These are phyloP conservation scores for Dasypogon diadema DNA, from an alignment of 2,888 invertebrate species.

Conservation along the genomic window DNA sequence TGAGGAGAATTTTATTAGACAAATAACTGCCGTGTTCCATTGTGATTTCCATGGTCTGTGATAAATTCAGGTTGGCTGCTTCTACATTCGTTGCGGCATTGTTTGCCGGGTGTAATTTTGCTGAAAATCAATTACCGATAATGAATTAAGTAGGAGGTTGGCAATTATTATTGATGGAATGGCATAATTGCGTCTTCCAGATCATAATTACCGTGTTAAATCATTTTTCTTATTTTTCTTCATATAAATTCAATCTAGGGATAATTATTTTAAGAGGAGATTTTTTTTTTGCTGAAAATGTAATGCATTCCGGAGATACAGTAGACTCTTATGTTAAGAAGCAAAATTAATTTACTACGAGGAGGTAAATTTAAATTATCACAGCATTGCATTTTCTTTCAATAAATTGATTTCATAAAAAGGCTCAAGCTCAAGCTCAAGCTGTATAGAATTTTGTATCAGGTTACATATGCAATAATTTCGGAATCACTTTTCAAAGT, in stretches of 20 bases:
- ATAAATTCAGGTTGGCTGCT: constrained; percentile 51
- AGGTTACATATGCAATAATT: too few relatives aligned
- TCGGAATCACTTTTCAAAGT: too few relatives aligned
- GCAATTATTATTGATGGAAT: constrained; percentile 54
- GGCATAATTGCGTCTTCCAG: constrained; percentile 43
- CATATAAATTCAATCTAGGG: background rate
- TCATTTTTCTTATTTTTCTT: constrained; percentile 19
- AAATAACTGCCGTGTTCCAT: constrained; percentile 58
- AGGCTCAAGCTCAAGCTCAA: too few relatives aligned
- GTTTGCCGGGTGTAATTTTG: constrained; percentile 47
- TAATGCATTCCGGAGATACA: too few relatives aligned
- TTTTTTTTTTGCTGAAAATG: background rate
- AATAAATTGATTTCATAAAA: too few relatives aligned
- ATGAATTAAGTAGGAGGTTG: constrained; percentile 53
- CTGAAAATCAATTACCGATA: constrained; percentile 55
- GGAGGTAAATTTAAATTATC: too few relatives aligned
- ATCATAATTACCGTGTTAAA: constrained; percentile 52
- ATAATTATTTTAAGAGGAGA: background rate
- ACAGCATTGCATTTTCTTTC: too few relatives aligned
- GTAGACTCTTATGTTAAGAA: too few relatives aligned
- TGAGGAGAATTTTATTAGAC: constrained; percentile 59
- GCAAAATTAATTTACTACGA: too few relatives aligned
- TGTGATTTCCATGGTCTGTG: constrained; percentile 55
- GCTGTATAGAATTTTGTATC: too few relatives aligned
- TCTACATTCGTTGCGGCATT: constrained; percentile 25